These are phyloP conservation scores for Mythimna pallens DNA, from an alignment of 2,888 invertebrate species.

Conservation along the genomic window DNA sequence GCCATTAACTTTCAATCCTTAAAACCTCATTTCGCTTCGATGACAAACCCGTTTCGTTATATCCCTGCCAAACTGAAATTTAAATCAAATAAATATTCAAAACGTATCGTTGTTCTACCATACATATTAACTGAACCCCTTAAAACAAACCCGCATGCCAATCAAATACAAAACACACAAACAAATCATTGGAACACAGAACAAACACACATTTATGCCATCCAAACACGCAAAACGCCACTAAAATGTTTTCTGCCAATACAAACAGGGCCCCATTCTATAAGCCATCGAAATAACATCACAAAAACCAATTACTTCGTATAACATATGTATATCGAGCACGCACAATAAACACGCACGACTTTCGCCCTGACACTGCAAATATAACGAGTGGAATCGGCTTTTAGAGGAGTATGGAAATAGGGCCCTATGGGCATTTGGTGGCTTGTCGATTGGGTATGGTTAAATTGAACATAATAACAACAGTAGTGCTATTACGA, in stretches of 20 bases:
- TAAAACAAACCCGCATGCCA: slow-evolving; percentile 21
- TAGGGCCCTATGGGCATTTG: not conserved
- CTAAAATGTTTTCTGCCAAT: slow-evolving; percentile 20
- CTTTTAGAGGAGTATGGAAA: slow-evolving; percentile 18
- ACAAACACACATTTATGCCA: slow-evolving; percentile 34
- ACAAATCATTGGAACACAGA: slow-evolving; percentile 36
- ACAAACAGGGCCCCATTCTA: slow-evolving; percentile 43
- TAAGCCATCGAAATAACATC: slow-evolving; percentile 52
- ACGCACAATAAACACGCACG: slow-evolving; percentile 31
- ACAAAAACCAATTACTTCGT: slow-evolving; percentile 54
- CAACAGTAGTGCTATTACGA: not conserved
- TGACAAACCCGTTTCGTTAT: not conserved
- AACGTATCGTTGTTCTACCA: not conserved
- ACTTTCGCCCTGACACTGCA: slow-evolving; percentile 28
- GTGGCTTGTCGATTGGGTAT: not conserved
- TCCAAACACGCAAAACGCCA: slow-evolving; percentile 34
- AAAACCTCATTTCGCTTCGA: not conserved
- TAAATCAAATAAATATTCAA: slow-evolving; percentile 25
- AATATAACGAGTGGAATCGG: slow-evolving; percentile 19
- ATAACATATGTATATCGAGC: slow-evolving; percentile 21
- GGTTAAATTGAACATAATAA: not conserved
- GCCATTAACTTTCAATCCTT: no score
- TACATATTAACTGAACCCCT: slow-evolving; percentile 1
- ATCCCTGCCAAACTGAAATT: not conserved
- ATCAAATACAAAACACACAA: slow-evolving; percentile 31